These are phyloP conservation scores for Alauda arvensis DNA, from an alignment of 2,797 vertebrate species.

Conservation along the genomic window DNA sequence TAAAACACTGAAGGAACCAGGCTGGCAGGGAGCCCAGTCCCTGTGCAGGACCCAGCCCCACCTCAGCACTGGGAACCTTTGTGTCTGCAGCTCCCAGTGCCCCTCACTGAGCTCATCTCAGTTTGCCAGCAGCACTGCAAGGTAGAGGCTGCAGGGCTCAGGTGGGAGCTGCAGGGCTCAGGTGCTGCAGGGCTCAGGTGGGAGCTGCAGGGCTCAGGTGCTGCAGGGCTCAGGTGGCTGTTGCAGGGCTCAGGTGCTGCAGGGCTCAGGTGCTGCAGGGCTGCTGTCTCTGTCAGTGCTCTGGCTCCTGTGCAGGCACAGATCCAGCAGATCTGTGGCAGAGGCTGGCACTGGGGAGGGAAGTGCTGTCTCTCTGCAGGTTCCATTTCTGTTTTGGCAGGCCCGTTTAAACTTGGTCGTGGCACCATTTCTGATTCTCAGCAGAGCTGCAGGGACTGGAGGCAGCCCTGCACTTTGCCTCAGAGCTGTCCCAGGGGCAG, in stretches of 20 bases:
- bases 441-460: not conserved
- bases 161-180: not conserved
- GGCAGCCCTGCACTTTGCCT: not conserved
- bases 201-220: not conserved
- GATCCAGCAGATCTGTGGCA: constrained; percentile 68
- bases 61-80: not conserved
- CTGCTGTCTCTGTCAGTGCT: constrained; percentile 52
- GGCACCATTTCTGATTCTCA: not conserved
- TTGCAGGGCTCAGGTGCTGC: not conserved
- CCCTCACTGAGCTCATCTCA: not conserved
- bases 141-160: not conserved
- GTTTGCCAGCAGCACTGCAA: not conserved
- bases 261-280: constrained; percentile 36
- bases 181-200: constrained; percentile 13
- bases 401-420: not conserved
- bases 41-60: not conserved
- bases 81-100: not conserved
- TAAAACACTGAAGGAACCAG: constrained; percentile 1
- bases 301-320: constrained; percentile 61
- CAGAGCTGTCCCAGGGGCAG: too few relatives aligned
- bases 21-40: constrained; percentile 11
- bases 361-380: constrained; percentile 58
- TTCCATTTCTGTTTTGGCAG: constrained; percentile 57
- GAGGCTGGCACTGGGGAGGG: constrained; percentile 64
- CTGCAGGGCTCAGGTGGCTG: constrained; percentile 24